Evolutionary conservation across 2,797 vertebrate genomes (phyloP).

Genomic region (Myotis daubentonii): DNA sequence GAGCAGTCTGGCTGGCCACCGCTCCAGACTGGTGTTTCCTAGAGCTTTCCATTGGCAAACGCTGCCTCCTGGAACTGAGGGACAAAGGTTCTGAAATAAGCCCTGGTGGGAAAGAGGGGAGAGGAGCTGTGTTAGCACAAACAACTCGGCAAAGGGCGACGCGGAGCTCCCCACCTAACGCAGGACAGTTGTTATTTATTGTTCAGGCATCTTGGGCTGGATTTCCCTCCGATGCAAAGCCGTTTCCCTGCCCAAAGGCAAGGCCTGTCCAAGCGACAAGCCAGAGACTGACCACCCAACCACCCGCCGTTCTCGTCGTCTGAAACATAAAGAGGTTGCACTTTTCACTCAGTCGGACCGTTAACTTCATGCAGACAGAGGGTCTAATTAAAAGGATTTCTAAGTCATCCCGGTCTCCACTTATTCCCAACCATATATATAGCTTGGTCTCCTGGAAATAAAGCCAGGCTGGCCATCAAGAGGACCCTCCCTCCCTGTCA

Average conservation of each 20-base stretch:
- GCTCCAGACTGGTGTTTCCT: slow-evolving; percentile 82
- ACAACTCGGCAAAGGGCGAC: slow-evolving; percentile 55
- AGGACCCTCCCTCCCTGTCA: not conserved
- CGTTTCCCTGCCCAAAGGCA: not conserved
- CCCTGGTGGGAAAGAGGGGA: slow-evolving; percentile 86
- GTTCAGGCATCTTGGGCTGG: slow-evolving; percentile 52
- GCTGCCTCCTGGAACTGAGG: slow-evolving; percentile 99
- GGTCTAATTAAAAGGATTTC: not conserved
- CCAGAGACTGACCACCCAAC: not conserved
- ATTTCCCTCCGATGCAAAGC: slow-evolving; percentile 61
- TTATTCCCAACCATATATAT: not conserved
- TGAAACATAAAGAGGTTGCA: not conserved
- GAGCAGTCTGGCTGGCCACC: slow-evolving; percentile 74
- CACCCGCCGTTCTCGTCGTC: too few species aligned
- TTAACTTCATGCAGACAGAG: not conserved
- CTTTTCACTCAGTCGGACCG: not conserved
- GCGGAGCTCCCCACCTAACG: slow-evolving; percentile 61
- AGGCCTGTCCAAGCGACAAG: not conserved
- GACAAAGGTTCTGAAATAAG: slow-evolving; percentile 97
- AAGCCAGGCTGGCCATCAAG: not conserved
- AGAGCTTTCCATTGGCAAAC: slow-evolving; percentile 98
- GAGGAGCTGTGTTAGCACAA: slow-evolving; percentile 76
- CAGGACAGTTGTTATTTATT: slow-evolving; percentile 67
- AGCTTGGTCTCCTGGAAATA: not conserved
- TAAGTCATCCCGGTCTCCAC: not conserved